These are phyloP conservation scores for Pissodes strobi DNA, from an alignment of 1,140 invertebrate species.

Conservation along the genomic window DNA sequence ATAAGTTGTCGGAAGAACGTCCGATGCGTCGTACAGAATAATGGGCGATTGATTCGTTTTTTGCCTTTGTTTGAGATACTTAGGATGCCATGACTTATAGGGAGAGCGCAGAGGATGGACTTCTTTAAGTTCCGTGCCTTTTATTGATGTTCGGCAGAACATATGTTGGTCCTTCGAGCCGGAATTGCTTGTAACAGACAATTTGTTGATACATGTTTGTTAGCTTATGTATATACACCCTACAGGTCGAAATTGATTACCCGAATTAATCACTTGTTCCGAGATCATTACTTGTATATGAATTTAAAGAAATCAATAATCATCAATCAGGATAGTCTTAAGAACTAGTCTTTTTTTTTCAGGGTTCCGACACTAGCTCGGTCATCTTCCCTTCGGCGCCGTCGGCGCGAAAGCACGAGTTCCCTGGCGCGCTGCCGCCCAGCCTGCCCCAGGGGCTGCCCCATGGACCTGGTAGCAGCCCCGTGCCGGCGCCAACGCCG, in stretches of 20 bases:
- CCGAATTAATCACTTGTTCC: too few relatives aligned
- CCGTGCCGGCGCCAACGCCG: constrained; percentile 51
- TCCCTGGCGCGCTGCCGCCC: constrained; percentile 58
- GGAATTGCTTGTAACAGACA: too few relatives aligned
- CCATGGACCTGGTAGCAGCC: constrained; percentile 50
- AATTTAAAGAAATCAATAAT: too few relatives aligned
- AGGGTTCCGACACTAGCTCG: constrained; percentile 71
- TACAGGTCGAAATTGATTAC: too few relatives aligned
- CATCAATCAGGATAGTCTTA: too few relatives aligned
- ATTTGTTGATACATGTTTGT: too few relatives aligned
- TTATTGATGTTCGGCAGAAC: too few relatives aligned
- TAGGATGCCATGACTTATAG: constrained; percentile 3
- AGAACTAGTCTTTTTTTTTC: constrained; percentile 42
- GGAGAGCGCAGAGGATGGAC: constrained; percentile 10
- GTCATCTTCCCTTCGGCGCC: constrained; percentile 74
- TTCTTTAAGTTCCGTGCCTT: constrained; percentile 3
- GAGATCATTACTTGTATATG: too few relatives aligned
- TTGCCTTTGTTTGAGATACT: not conserved
- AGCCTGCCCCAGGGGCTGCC: constrained; percentile 49
- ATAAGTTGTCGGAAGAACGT: constrained; percentile 21
- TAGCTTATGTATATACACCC: too few relatives aligned
- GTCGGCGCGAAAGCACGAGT: constrained; percentile 62
- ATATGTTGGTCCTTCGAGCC: too few relatives aligned
- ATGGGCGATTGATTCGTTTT: constrained; percentile 21
- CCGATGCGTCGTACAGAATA: constrained; percentile 13